These are phyloP conservation scores for Hyppa rectilinea DNA, from an alignment of 2,888 invertebrate genomes.

Conservation along the genomic window DNA sequence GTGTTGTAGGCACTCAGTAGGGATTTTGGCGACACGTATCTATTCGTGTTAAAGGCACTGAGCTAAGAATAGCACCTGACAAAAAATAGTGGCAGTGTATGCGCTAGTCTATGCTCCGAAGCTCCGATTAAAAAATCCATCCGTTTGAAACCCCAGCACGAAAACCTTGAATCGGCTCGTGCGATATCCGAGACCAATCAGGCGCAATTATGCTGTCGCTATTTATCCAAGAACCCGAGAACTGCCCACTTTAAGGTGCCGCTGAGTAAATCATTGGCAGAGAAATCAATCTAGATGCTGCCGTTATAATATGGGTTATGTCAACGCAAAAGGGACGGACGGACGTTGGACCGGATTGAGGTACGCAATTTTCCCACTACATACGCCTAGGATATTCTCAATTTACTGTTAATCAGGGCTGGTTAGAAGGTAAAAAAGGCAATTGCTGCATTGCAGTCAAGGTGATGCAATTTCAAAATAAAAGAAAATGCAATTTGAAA, in stretches of 20 bases:
- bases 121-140: conserved; percentile 15
- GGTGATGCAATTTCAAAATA: neutral
- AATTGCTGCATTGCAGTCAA: conserved; percentile 7
- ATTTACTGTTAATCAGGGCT: conserved; percentile 78
- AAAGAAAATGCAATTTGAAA: neutral
- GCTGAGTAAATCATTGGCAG: conserved; percentile 68
- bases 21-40: too few relatives aligned
- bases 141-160: conserved; percentile 1
- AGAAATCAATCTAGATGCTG: conserved; percentile 75
- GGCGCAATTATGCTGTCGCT: conserved; percentile 58
- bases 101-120: too few relatives aligned
- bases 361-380: conserved; percentile 72
- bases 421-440: conserved; percentile 44
- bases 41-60: too few relatives aligned
- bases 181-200: conserved; percentile 58
- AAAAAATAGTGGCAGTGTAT: too few relatives aligned
- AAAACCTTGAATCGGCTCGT: conserved; percentile 46
- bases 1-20: too few relatives aligned
- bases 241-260: conserved; percentile 53
- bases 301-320: conserved; percentile 85
- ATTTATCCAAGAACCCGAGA: conserved; percentile 49
- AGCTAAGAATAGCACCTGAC: too few relatives aligned
- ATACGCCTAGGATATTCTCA: conserved; percentile 72
- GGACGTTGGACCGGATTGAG: conserved; percentile 71
- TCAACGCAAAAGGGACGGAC: conserved; percentile 82